Percentiles rank a stretch among this genome's conserved stretches.
phyloP scores from a whole-genome alignment of 2,113 vertebrate species.

The Progne subis region DNA sequence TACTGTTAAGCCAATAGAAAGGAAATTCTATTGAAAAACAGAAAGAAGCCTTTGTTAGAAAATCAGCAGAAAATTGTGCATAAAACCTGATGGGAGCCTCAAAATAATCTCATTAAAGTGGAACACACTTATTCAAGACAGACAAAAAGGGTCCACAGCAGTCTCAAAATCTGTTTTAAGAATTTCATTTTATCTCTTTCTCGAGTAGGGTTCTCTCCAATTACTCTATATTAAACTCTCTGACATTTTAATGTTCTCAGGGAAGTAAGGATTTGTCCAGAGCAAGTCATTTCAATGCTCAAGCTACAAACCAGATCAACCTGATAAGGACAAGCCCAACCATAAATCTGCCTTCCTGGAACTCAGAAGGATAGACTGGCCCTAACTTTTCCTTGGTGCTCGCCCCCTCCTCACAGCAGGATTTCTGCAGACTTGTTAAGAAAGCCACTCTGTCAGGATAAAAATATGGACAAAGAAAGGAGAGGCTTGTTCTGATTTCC shows the following conservation, averaged over 20 bases:
- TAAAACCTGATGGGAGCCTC: slow-evolving; percentile 74
- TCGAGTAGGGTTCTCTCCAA: slow-evolving; percentile 25
- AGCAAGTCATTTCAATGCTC: slow-evolving; percentile 12
- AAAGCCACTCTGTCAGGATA: neutral
- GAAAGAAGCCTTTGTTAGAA: slow-evolving; percentile 71
- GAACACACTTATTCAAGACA: slow-evolving; percentile 69
- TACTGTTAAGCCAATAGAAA: slow-evolving; percentile 60
- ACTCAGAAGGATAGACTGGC: neutral
- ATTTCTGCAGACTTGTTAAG: neutral
- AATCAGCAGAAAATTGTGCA: slow-evolving; percentile 64
- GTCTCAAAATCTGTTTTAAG: slow-evolving; percentile 66
- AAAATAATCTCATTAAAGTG: slow-evolving; percentile 79
- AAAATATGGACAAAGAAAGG: neutral
- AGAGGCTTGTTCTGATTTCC: neutral
- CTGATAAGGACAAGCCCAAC: neutral
- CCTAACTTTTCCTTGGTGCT: neutral
- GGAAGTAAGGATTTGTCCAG: slow-evolving; percentile 19
- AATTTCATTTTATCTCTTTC: slow-evolving; percentile 64
- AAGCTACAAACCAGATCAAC: slow-evolving; percentile 14
- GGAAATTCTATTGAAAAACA: slow-evolving; percentile 66
- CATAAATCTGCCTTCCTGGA: slow-evolving; percentile 13
- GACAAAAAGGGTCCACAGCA: slow-evolving; percentile 67
- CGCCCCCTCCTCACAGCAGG: neutral
- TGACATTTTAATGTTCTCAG: slow-evolving; percentile 49
- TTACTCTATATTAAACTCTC: slow-evolving; percentile 51